Base-by-base conservation (phyloP, 2,888 invertebrate species). In the Pelosia muscerda region DNA sequence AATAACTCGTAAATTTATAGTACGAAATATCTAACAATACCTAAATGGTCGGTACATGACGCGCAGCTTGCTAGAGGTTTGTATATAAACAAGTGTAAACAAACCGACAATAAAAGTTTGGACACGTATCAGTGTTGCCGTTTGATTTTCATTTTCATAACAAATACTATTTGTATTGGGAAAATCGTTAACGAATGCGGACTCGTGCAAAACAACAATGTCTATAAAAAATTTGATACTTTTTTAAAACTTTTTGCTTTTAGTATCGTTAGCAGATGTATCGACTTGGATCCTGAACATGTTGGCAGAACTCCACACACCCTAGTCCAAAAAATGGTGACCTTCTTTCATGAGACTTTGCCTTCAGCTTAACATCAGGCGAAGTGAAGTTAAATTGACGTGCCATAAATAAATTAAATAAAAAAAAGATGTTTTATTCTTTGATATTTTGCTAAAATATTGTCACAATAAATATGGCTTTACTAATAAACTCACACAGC, bases 131-230 rank as follows among this genome's bases (percentile, higher is more conserved):
- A 64, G 65, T 77, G 74, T 72, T 77, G 65, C 26, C 72, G 42
- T 71, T 68, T 68, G 66, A 72, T 71, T 72, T 74, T 72, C 71
- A 75, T 77, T 72, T 77, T 74, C 70, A 74, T 71, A 74, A 71
- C 72, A 69, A 65, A 79, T 74, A 74, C 77, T 74, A 75, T 78
- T 79, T 79, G 69, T 66, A 77, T 62, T 77, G 64, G 68, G 65
- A 67, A 70, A 69, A 77, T 71, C 56, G 77, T 66, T 49, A 76
- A 73, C 78, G 73, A 76, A 69, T 66, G 63, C 65, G 58, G 69
- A 61, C 23, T 55, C 23, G 57, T 53, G 65, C 62, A 74, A 73
- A 65, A 68, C 62, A 60, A n/a, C 25, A 54, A 54, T 42, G 5
- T 38, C 38, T 22, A 31, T 28, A n/a, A n/a, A n/a, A n/a, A n/a